Conservation (phyloP, 2,797 vertebrate species). For the Columba guinea region DNA sequence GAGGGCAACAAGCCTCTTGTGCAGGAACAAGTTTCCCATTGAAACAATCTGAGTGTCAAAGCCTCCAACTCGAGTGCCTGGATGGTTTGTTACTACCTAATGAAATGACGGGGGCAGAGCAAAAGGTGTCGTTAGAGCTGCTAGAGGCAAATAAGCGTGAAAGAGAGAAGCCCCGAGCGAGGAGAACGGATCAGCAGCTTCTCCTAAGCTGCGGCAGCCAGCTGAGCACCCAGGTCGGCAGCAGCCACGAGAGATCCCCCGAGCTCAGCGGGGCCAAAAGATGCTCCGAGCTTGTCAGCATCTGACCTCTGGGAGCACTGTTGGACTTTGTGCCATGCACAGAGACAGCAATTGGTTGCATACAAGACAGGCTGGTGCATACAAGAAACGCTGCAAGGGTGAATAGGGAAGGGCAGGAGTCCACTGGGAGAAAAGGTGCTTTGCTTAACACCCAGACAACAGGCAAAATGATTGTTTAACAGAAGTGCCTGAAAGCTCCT, state of each 20-base stretch:
- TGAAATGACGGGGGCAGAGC: neutral
- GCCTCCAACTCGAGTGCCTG: neutral
- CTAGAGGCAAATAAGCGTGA: neutral
- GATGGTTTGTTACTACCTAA: neutral
- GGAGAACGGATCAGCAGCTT: neutral
- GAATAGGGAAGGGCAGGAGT: neutral
- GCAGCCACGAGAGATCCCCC: rapidly evolving
- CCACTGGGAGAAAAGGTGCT: neutral
- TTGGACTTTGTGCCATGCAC: rapidly evolving
- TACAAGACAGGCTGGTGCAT: too few relatives aligned
- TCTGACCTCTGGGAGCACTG: neutral
- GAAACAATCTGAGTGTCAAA: neutral
- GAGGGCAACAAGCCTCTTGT: conserved; percentile 27
- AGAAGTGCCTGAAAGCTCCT: neutral
- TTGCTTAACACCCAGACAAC: neutral
- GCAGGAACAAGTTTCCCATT: neutral
- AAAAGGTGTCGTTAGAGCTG: neutral
- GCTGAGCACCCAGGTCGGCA: neutral
- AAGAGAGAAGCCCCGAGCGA: neutral
- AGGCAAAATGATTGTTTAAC: neutral
- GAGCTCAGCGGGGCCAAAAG: neutral
- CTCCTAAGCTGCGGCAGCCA: neutral
- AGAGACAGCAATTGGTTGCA: too few relatives aligned
- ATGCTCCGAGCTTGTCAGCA: neutral
- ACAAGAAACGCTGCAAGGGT: neutral